Evolutionary conservation across 2,797 vertebrate genomes (phyloP), one percentile per base, ranked within the genome.

Genomic region (Catostomus latipinnis): DNA sequence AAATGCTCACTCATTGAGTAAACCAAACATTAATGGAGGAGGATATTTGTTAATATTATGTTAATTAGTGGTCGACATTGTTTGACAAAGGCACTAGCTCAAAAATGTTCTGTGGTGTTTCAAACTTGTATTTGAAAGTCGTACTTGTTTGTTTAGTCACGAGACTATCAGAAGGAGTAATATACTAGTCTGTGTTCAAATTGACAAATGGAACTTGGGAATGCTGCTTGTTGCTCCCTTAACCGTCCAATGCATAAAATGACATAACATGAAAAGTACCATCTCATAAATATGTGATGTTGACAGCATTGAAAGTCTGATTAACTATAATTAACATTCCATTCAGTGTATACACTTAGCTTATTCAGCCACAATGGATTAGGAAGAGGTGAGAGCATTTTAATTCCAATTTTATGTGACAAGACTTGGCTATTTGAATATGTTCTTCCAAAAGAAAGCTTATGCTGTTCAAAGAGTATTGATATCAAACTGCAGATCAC

Each of bases 301-400:
- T 58, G 12, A 12, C 5, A 60, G 22, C 16, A n/a, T 49, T 66
- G 67, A 22, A 8, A 49, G 0, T 54, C 62, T 6, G 12, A 34
- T 49, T n/a, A 66, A 57, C 3, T 46, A 2, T 48, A 34, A 34
- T 34, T 7, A 63, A 63, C 34, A 34, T 34, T 34, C 34, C 34
- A 34, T 4, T 34, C 34, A 34, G 34, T 34, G 34, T 34, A 34
- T 34, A 34, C 34, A 34, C 34, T 34, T 34, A 2, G 34, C 34
- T 34, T 43, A 34, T 63, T 43, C 43, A 18, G 43, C 1, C 16
- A 1, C 5, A 7, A 49, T 63, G 2, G 12, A 34, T 67, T 34
- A 46, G 56, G 11, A 66, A n/a, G n/a, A 57, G 11, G n/a, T 67
- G 66, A 58, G 14, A 50, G 53, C 12, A 34, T 50, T 68, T 76